A percentile compares a stretch with the other conserved stretches of the same genome.
These are phyloP conservation scores for Dasysyrphus albostriatus DNA, from an alignment of 2,888 invertebrate genomes.

Conservation along the genomic window DNA sequence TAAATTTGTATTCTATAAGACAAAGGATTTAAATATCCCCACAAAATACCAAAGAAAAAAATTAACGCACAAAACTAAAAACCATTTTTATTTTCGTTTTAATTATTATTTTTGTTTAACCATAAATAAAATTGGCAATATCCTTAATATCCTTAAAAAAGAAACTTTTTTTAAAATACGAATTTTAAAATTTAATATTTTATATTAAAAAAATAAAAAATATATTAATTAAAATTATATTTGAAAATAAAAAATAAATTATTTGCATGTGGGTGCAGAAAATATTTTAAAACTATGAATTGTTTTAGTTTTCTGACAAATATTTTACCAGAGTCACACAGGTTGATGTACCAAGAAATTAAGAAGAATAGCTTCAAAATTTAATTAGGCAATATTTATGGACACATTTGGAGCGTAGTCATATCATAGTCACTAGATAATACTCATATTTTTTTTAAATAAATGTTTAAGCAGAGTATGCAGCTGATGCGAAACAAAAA, in stretches of 20 bases:
- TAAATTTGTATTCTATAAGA: slow-evolving; percentile 40
- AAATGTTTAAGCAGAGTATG: too few species aligned
- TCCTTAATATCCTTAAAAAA: slow-evolving; percentile 19
- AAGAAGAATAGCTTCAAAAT: too few species aligned
- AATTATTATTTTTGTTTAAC: slow-evolving; percentile 16
- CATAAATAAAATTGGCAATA: slow-evolving; percentile 24
- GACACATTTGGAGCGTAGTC: too few species aligned
- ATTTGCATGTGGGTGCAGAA: slow-evolving; percentile 53
- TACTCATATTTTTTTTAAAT: too few species aligned
- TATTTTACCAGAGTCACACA: not conserved
- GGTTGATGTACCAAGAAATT: too few species aligned
- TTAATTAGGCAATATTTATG: too few species aligned
- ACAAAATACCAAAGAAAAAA: slow-evolving; percentile 71
- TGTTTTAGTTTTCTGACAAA: not conserved
- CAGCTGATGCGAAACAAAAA: too few species aligned
- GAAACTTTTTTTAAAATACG: slow-evolving; percentile 7
- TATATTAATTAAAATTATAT: slow-evolving; percentile 11
- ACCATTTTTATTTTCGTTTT: not conserved
- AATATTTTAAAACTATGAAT: not conserved
- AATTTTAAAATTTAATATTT: slow-evolving; percentile 27
- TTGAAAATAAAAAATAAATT: slow-evolving; percentile 25
- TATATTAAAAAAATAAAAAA: slow-evolving; percentile 21
- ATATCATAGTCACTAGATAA: too few species aligned
- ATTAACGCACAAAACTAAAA: slow-evolving; percentile 61
- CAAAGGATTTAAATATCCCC: slow-evolving; percentile 47